Conservation (phyloP, 2,113 vertebrate genomes). For the Zapornia atra region DNA sequence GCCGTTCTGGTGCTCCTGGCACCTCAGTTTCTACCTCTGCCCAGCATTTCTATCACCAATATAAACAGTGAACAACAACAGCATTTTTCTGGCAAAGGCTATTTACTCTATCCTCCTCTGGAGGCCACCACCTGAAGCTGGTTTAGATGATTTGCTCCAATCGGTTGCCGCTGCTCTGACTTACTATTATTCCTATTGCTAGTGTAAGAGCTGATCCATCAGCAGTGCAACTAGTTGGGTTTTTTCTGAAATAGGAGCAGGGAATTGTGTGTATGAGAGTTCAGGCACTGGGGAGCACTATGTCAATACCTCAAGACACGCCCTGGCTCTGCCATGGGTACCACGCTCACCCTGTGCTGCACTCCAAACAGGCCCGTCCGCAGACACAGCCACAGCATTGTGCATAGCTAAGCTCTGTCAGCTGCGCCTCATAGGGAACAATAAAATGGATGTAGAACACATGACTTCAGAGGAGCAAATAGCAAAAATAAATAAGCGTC, state of each 20-base stretch:
- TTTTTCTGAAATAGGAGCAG: not conserved
- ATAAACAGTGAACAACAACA: not conserved
- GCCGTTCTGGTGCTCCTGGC: not conserved
- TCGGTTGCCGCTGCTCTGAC: not conserved
- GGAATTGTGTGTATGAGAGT: not conserved
- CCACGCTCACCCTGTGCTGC: not conserved
- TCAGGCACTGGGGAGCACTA: not conserved
- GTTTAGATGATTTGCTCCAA: not conserved
- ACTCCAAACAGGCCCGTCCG: rapidly evolving
- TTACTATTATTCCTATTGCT: not conserved
- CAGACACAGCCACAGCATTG: not conserved
- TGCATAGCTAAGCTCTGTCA: not conserved
- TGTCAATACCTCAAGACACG: not conserved
- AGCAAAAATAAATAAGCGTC: slow-evolving; percentile 33
- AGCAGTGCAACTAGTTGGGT: not conserved
- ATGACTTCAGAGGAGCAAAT: slow-evolving; percentile 35
- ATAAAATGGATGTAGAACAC: slow-evolving; percentile 40
- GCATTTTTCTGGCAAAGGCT: not conserved
- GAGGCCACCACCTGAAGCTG: not conserved
- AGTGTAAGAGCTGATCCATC: not conserved
- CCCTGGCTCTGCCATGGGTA: not conserved
- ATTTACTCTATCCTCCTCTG: not conserved
- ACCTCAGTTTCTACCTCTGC: not conserved
- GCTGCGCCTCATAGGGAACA: not conserved
- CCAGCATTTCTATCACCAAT: not conserved